These are phyloP conservation scores for Ophion costatus DNA, from an alignment of 2,888 invertebrate genomes.

Conservation along the genomic window DNA sequence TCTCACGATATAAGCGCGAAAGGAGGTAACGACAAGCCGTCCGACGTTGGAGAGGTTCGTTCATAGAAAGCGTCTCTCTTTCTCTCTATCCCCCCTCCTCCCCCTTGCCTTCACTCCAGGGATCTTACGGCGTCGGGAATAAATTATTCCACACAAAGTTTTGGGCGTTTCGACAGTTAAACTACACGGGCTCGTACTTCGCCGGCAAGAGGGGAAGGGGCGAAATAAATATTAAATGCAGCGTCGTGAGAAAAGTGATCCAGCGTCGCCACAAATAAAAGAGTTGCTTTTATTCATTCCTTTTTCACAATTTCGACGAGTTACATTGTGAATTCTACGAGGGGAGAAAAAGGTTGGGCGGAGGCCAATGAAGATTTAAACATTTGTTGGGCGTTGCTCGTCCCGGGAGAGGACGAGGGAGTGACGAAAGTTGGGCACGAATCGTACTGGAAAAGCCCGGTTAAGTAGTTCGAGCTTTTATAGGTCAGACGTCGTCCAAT, in stretches of 20 bases:
- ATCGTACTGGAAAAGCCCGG: background rate
- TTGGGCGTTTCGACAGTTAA: conserved; percentile 23
- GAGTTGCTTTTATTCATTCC: background rate
- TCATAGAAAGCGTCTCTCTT: background rate
- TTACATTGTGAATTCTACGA: background rate
- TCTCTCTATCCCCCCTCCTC: background rate
- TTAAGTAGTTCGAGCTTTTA: conserved; percentile 41
- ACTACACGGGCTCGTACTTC: background rate
- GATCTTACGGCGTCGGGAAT: background rate
- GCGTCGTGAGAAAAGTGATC: background rate
- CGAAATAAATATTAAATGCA: conserved; percentile 13
- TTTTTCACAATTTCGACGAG: conserved; percentile 1
- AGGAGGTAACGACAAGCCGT: conserved; percentile 27
- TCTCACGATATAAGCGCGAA: background rate
- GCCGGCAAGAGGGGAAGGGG: background rate
- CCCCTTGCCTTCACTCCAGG: background rate
- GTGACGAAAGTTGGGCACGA: background rate
- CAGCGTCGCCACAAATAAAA: background rate
- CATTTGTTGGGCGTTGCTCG: background rate
- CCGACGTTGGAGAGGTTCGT: background rate
- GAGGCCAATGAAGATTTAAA: background rate
- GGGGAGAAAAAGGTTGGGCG: background rate
- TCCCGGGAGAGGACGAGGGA: background rate
- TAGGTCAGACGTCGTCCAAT: conserved; percentile 49
- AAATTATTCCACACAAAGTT: conserved; percentile 37